These are phyloP conservation scores for Babyrousa celebensis DNA, from an alignment of 2,797 vertebrate genomes.

Conservation along the genomic window DNA sequence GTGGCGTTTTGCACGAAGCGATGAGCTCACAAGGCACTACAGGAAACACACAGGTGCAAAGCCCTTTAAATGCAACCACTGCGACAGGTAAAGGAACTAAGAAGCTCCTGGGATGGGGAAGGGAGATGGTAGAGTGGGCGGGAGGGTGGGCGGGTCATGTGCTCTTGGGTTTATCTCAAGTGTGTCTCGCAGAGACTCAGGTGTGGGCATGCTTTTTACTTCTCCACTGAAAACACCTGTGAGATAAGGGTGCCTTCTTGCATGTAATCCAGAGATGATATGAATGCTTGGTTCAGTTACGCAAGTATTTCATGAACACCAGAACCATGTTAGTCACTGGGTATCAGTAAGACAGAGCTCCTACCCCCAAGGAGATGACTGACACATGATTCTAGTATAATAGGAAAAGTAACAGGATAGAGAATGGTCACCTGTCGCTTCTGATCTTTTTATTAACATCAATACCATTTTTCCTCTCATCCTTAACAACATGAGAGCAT, in stretches of 20 bases:
- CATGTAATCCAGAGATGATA: not conserved
- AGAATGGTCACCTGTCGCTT: not conserved
- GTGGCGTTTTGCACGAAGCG: slow-evolving; percentile 99
- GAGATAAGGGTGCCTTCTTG: not conserved
- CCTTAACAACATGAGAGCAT: not conserved
- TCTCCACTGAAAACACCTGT: not conserved
- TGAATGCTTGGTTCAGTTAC: not conserved
- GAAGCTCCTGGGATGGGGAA: slow-evolving; percentile 40
- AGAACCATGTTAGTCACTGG: not conserved
- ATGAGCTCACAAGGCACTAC: slow-evolving; percentile 99
- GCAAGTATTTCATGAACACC: not conserved
- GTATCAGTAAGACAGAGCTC: not conserved
- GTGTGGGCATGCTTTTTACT: not conserved
- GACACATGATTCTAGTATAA: slow-evolving; percentile 14
- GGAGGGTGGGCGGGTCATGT: fast-evolving
- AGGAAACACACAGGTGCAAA: slow-evolving; percentile 99
- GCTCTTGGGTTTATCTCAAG: not conserved
- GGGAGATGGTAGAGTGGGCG: not conserved
- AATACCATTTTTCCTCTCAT: slow-evolving; percentile 13
- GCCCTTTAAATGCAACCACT: slow-evolving; percentile 99
- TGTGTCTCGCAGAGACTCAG: not conserved
- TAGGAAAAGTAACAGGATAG: not conserved
- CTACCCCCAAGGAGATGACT: not conserved
- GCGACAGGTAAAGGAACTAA: slow-evolving; percentile 96
- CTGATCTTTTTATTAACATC: slow-evolving; percentile 64